Evolutionary conservation across 2,797 vertebrate species (phyloP), one percentile per base, ranked within the genome.

Genomic region (Luscinia luscinia): DNA sequence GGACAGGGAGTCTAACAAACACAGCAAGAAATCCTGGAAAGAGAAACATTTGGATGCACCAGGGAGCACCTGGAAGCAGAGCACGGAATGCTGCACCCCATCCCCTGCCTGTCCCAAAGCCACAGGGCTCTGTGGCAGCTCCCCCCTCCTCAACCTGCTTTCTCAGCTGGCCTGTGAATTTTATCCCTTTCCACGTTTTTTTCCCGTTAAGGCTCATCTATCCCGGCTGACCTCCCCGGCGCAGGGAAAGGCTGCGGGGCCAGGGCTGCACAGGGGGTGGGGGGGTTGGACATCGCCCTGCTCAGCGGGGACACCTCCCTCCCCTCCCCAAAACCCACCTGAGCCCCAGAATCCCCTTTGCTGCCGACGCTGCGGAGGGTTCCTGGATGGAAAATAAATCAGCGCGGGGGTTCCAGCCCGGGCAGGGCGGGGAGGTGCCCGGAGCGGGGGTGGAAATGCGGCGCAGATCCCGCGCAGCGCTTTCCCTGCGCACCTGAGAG

Each of bases 141-240:
- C 55, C 72, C 3, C 2, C 57, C 30, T 11, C 13, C 11, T 18
- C 66, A 41, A 28, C 26, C 40, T 93, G 92, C 83, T 94, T 91
- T 91, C 80, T 89, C 87, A 90, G 90, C 92, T 92, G 95, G 48
- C 51, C 30, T 6, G 24, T 34, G 88, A 61, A 75, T 91, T 96
- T 93, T 85, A 92, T 74, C 70, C 90, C 58, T 81, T 81, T 32
- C 43, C 86, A 64, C 32, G 0, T 72, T 94, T 88, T 94, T 92
- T 94, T 66, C 15, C 79, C 16, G 36, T 75, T 58, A 77, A 69
- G 87, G 86, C 68, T 96, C 87, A 59, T 87, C 59, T 76, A 8
- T 64, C 81, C 54, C 6, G 1, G 45, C 69, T 78, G 92, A 63
- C 81, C 77, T 84, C 69, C n/a, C 40, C 2, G 1, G 15, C 0